Evolutionary conservation across 2,888 invertebrate species (phyloP).

Genomic region (Crematogaster levior): DNA sequence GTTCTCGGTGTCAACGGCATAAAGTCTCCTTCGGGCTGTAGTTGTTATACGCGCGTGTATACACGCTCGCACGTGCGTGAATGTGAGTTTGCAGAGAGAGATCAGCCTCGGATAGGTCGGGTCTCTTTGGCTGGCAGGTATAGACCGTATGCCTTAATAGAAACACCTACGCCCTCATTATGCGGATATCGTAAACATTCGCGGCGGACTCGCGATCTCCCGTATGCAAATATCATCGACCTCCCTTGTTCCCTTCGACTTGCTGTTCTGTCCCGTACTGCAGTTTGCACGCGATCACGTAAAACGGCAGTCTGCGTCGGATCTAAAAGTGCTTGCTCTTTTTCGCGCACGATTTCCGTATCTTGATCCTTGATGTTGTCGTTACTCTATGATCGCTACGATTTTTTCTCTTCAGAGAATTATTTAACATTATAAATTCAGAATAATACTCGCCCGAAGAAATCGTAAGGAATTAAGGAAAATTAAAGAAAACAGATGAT

Average conservation of each 20-base stretch:
- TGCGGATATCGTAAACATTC: slow-evolving; percentile 78
- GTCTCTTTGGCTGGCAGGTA: slow-evolving; percentile 50
- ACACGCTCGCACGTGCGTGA: slow-evolving; percentile 1
- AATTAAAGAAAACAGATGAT: not conserved
- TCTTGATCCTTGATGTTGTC: not conserved
- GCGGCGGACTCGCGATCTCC: slow-evolving; percentile 66
- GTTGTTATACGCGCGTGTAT: not conserved
- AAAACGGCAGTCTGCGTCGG: slow-evolving; percentile 63
- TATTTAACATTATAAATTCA: not conserved
- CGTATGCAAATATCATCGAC: slow-evolving; percentile 73
- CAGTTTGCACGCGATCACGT: slow-evolving; percentile 77
- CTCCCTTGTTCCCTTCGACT: slow-evolving; percentile 54
- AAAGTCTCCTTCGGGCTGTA: slow-evolving; percentile 25
- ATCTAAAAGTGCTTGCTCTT: slow-evolving; percentile 31
- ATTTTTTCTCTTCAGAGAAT: not conserved
- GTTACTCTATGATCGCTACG: not conserved
- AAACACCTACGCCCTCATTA: slow-evolving; percentile 79
- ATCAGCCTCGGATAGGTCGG: slow-evolving; percentile 68
- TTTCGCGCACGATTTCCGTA: slow-evolving; percentile 24
- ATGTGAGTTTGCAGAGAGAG: slow-evolving; percentile 57
- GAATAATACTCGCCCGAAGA: not conserved
- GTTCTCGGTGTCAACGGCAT: slow-evolving; percentile 37
- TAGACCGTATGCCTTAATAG: slow-evolving; percentile 72
- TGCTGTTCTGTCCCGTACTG: slow-evolving; percentile 47
- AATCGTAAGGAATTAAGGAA: not conserved